Conservation (phyloP, 2,888 invertebrate genomes). For the Agrypnus murinus region DNA sequence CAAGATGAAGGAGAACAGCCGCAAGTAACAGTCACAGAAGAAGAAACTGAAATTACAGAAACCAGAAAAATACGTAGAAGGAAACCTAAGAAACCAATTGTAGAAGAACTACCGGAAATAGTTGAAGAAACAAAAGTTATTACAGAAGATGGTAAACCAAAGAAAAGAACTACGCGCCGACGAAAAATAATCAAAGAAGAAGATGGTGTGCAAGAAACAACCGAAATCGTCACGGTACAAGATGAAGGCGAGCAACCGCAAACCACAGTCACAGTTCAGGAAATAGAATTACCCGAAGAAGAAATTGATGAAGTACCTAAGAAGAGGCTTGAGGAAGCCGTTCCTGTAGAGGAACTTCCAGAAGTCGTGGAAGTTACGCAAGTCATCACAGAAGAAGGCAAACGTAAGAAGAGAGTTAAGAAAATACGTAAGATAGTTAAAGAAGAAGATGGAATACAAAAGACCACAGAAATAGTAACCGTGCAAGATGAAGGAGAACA, state of each 20-base stretch:
- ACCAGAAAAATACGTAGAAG: constrained; percentile 51
- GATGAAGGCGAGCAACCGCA: constrained; percentile 52
- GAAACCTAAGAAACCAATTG: constrained; percentile 54
- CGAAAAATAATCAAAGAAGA: constrained; percentile 58
- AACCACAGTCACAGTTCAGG: constrained; percentile 49
- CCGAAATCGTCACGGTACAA: constrained; percentile 50
- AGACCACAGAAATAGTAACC: constrained; percentile 69
- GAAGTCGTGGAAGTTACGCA: constrained; percentile 58
- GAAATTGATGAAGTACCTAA: constrained; percentile 58
- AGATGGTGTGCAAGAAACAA: constrained; percentile 60
- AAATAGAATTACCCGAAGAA: constrained; percentile 57
- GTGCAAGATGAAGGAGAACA: constrained; percentile 63
- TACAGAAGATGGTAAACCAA: constrained; percentile 49
- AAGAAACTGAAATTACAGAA: constrained; percentile 53
- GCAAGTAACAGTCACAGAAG: constrained; percentile 62
- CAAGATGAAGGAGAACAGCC: constrained; percentile 64
- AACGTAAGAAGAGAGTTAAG: constrained; percentile 61
- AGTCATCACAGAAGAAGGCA: constrained; percentile 58
- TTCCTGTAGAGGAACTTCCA: constrained; percentile 45
- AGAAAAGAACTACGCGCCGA: constrained; percentile 55
- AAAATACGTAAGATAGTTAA: constrained; percentile 64
- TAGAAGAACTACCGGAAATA: constrained; percentile 63
- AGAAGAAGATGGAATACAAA: constrained; percentile 62
- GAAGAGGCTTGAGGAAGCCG: constrained; percentile 58
- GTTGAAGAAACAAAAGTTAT: constrained; percentile 53